Conservation (phyloP, 2,797 vertebrate genomes). For the Gymnothorax javanicus region DNA sequence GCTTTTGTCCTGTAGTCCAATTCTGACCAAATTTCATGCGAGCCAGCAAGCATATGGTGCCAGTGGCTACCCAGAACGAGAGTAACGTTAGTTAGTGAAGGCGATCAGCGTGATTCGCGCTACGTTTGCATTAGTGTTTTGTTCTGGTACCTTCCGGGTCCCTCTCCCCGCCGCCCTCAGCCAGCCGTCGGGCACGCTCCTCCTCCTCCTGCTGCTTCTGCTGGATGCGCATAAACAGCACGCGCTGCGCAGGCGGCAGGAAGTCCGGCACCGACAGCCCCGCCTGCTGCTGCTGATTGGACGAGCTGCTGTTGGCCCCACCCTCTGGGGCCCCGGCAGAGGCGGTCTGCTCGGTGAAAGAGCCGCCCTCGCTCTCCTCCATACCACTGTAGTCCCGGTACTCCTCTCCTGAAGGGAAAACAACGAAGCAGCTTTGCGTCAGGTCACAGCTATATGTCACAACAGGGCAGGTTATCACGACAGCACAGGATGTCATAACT, state of each 20-base stretch:
- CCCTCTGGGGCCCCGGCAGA: slow-evolving; percentile 57
- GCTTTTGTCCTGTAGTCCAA: no score
- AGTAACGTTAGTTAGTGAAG: neutral
- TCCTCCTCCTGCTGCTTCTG: slow-evolving; percentile 96
- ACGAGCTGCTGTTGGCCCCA: slow-evolving; percentile 58
- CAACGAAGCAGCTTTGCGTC: slow-evolving; percentile 28
- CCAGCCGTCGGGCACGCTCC: slow-evolving; percentile 84
- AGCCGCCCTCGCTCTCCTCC: slow-evolving; percentile 66
- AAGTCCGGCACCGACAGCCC: slow-evolving; percentile 84
- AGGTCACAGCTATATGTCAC: neutral
- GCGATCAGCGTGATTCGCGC: neutral
- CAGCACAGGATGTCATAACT: no score
- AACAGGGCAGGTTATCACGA: neutral
- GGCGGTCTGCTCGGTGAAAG: slow-evolving; percentile 59
- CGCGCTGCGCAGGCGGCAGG: slow-evolving; percentile 88
- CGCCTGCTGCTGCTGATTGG: slow-evolving; percentile 57
- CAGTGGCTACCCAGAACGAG: no score
- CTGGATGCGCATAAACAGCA: slow-evolving; percentile 92
- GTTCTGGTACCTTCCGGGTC: slow-evolving; percentile 80
- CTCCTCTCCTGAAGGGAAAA: slow-evolving; percentile 68
- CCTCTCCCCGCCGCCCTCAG: slow-evolving; percentile 76
- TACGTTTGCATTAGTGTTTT: neutral
- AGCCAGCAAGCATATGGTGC: no score
- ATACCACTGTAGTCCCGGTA: slow-evolving; percentile 76
- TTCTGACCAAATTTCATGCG: no score